A percentile compares a stretch with the other conserved stretches of the same genome.
phyloP scores from a whole-genome alignment of 2,888 invertebrate genomes.

The Elegia similella region DNA sequence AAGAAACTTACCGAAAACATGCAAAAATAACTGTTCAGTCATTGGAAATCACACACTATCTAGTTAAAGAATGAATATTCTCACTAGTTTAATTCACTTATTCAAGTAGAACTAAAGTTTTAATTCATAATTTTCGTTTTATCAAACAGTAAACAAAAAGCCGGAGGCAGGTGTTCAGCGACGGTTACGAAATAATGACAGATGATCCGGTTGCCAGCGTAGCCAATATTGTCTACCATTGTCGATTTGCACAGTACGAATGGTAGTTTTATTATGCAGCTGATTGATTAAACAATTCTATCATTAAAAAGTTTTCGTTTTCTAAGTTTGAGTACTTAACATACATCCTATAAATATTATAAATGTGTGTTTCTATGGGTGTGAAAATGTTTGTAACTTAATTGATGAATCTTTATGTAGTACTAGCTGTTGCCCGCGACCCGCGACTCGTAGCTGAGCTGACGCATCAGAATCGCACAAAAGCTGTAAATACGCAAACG shows the following conservation, averaged over 20 bases:
- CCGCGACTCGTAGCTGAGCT: too few relatives aligned
- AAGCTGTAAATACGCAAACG: too few relatives aligned
- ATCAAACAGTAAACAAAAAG: slow-evolving; percentile 55
- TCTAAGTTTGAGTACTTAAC: too few relatives aligned
- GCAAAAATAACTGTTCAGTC: background rate
- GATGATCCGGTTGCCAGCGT: slow-evolving; percentile 30
- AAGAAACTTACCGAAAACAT: slow-evolving; percentile 14
- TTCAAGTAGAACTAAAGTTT: slow-evolving; percentile 4
- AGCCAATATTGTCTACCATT: slow-evolving; percentile 25
- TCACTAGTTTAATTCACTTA: slow-evolving; percentile 8
- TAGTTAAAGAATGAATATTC: background rate
- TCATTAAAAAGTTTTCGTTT: too few relatives aligned
- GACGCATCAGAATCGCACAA: too few relatives aligned
- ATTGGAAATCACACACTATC: background rate
- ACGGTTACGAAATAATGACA: slow-evolving; percentile 56
- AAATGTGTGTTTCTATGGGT: too few relatives aligned
- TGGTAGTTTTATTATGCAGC: background rate
- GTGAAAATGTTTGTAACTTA: too few relatives aligned
- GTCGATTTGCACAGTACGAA: background rate
- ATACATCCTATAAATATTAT: too few relatives aligned
- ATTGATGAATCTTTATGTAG: too few relatives aligned
- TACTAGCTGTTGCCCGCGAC: too few relatives aligned
- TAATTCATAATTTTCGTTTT: slow-evolving; percentile 19
- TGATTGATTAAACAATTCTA: too few relatives aligned
- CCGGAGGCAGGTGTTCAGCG: slow-evolving; percentile 58